Conservation (phyloP, 1,140 invertebrate genomes). For the Caerostris extrusa region DNA sequence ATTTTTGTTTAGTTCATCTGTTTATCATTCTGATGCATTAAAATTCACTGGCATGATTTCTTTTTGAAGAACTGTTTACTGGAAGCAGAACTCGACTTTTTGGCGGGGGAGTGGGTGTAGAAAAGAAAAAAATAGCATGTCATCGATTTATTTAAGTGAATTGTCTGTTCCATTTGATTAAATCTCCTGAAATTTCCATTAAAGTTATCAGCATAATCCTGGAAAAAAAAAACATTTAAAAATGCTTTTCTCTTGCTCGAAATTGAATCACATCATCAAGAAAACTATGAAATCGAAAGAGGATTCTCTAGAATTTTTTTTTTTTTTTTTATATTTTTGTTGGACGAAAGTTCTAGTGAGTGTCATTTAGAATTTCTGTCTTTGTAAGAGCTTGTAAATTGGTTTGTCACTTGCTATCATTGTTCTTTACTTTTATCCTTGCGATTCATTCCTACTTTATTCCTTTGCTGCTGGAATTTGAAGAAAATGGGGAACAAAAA, state of each 20-base stretch:
- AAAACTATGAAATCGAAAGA: background rate
- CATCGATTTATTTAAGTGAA: conserved; percentile 19
- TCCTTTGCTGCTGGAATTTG: background rate
- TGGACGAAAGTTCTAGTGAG: background rate
- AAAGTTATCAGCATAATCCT: background rate
- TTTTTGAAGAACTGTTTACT: background rate
- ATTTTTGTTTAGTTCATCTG: background rate
- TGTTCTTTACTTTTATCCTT: background rate
- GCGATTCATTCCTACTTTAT: background rate
- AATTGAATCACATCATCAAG: background rate
- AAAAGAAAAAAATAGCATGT: background rate
- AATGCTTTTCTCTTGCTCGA: background rate
- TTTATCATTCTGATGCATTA: background rate
- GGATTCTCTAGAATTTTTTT: background rate
- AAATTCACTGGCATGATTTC: background rate
- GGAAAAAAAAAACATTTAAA: background rate
- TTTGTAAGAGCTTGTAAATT: background rate
- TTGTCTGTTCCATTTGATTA: conserved; percentile 16
- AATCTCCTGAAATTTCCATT: conserved; percentile 22
- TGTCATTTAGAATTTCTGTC: conserved; percentile 4
- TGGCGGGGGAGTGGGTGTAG: background rate
- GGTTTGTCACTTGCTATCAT: conserved; percentile 6
- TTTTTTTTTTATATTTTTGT: background rate
- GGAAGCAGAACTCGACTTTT: background rate
- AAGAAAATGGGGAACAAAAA: background rate